Evolutionary conservation across 2,888 invertebrate species (phyloP).

Genomic region (Portevinia maculata): DNA sequence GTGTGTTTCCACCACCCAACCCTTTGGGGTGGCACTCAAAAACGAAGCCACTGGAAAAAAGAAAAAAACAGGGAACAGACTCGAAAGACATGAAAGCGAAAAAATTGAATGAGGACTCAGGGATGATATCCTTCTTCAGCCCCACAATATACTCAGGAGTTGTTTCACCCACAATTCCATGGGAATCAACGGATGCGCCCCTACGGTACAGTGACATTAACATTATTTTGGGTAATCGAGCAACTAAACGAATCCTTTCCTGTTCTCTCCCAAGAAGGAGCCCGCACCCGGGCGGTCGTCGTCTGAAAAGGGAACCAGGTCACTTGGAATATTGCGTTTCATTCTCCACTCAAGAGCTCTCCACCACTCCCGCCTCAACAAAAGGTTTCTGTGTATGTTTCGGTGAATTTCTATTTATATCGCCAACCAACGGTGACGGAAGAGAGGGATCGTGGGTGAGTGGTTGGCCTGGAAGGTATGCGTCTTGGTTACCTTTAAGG

Average conservation of each 20-base stretch:
- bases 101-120: slow-evolving; percentile 28
- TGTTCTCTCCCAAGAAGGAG: not conserved
- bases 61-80: not conserved
- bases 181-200: slow-evolving; percentile 2
- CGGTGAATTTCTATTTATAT: slow-evolving; percentile 43
- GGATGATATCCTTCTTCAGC: not conserved
- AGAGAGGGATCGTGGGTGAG: not conserved
- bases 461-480: slow-evolving; percentile 3
- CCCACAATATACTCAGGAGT: not conserved
- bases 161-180: not conserved
- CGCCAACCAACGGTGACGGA: not conserved
- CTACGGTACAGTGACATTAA: slow-evolving; percentile 5
- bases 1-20: slow-evolving; percentile 38
- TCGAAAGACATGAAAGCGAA: slow-evolving; percentile 3
- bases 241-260: slow-evolving; percentile 39
- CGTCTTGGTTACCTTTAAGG: not conserved
- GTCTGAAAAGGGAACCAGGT: slow-evolving; percentile 39
- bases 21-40: slow-evolving; percentile 56
- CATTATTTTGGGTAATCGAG: slow-evolving; percentile 57
- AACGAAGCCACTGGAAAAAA: slow-evolving; percentile 21
- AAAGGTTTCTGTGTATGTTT: slow-evolving; percentile 1
- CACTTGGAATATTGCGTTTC: slow-evolving; percentile 53
- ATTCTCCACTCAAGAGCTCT: not conserved
- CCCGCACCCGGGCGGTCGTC: not conserved
- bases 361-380: not conserved